phyloP scores from a whole-genome alignment of 2,888 invertebrate species.

The Pyrrhosoma nymphula region DNA sequence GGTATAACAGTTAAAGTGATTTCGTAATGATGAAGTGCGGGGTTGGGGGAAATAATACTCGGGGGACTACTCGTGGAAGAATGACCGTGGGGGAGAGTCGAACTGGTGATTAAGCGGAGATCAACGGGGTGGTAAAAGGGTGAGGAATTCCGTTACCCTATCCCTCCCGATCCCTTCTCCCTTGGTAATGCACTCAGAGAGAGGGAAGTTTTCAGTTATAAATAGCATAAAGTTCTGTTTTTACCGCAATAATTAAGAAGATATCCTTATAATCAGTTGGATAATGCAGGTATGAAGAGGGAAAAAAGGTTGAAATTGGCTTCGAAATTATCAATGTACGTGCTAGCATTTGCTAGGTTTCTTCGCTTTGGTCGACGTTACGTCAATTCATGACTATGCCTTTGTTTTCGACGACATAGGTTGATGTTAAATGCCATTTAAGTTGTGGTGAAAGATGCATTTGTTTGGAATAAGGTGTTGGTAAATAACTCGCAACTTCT shows the following conservation, averaged over 20 bases:
- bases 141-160: neutral
- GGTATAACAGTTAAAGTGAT: neutral
- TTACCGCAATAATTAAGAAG: neutral
- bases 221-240: neutral
- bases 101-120: neutral
- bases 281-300: neutral
- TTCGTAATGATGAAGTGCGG: neutral
- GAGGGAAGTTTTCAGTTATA: neutral
- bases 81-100: neutral
- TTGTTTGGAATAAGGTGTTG: neutral
- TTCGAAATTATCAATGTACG: neutral
- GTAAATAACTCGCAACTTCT: neutral
- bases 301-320: neutral
- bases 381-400: too few species aligned
- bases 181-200: neutral
- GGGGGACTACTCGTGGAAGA: neutral
- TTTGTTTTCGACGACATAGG: too few species aligned
- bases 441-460: too few species aligned
- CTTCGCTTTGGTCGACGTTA: too few species aligned
- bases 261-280: neutral
- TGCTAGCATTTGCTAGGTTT: too few species aligned
- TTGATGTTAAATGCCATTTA: too few species aligned
- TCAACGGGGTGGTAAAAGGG: neutral
- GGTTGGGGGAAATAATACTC: neutral
- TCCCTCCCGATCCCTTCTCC: neutral